Evolutionary conservation across 2,888 invertebrate genomes (phyloP).

Genomic region (Eueremaeus valkanovi): DNA sequence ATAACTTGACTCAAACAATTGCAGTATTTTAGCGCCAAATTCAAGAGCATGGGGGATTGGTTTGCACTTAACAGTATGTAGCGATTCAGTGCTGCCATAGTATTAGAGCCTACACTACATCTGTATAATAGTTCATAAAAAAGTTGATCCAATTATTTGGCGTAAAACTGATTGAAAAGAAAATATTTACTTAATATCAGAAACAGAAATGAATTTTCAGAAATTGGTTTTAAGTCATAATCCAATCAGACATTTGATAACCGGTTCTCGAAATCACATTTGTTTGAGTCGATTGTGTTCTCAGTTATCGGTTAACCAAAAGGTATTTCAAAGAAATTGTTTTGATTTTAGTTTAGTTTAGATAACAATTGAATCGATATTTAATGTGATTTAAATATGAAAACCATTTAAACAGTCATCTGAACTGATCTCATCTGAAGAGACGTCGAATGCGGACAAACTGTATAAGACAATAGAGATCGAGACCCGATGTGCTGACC

Average conservation of each 20-base stretch:
- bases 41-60: too few relatives aligned
- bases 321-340: too few relatives aligned
- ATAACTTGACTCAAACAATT: too few relatives aligned
- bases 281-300: neutral
- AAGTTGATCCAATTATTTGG: neutral
- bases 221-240: neutral
- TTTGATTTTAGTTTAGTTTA: neutral
- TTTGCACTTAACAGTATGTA: too few relatives aligned
- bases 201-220: neutral
- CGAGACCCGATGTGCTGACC: conserved; percentile 81
- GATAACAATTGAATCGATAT: neutral
- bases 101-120: too few relatives aligned
- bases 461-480: conserved; percentile 76
- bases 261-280: neutral
- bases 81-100: too few relatives aligned
- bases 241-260: neutral
- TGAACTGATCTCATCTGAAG: neutral
- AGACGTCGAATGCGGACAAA: conserved; percentile 49
- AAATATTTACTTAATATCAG: too few relatives aligned
- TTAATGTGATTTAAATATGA: neutral
- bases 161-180: neutral
- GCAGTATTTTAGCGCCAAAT: too few relatives aligned
- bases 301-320: neutral
- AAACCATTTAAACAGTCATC: neutral
- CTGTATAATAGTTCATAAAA: neutral